Conservation (phyloP, 2,113 vertebrate species). For the Silurus asotus region DNA sequence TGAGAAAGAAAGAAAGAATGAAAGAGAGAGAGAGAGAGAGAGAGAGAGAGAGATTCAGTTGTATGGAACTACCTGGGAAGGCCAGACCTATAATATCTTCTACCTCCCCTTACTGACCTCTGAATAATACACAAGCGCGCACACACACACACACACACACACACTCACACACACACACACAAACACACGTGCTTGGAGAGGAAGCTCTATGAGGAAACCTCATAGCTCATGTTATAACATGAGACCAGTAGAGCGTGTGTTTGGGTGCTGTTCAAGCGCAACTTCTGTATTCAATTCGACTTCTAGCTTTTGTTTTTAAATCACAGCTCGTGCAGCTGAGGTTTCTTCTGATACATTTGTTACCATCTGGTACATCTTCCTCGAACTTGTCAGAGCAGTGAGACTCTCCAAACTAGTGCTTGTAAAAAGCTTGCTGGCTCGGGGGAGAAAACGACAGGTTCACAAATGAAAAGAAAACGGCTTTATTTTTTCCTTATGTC, state of each 20-base stretch:
- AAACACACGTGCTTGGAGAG: constrained; percentile 35
- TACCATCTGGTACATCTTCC: not conserved
- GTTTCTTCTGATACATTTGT: not conserved
- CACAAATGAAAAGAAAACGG: no score
- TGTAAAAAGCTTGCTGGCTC: no score
- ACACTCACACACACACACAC: constrained; percentile 30
- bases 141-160: constrained; percentile 29
- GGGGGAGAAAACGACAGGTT: no score
- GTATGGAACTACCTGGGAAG: constrained; percentile 47
- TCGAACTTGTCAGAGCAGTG: constrained; percentile 1
- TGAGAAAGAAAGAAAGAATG: not conserved
- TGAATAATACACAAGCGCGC: not conserved
- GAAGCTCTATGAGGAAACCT: constrained; percentile 51
- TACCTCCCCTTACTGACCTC: constrained; percentile 26
- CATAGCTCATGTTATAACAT: constrained; percentile 51
- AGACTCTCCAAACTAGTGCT: not conserved
- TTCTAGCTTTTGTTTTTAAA: constrained; percentile 39
- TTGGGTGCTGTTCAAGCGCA: constrained; percentile 25
- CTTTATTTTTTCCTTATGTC: no score
- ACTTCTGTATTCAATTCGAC: constrained; percentile 45
- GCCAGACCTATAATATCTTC: constrained; percentile 24
- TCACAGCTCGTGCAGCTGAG: not conserved
- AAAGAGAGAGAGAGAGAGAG: no score
- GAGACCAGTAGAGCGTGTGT: constrained; percentile 43
- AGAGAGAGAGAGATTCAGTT: constrained; percentile 44